phyloP scores from a whole-genome alignment of 2,797 vertebrate genomes.

The Dromococcyx pavoninus region DNA sequence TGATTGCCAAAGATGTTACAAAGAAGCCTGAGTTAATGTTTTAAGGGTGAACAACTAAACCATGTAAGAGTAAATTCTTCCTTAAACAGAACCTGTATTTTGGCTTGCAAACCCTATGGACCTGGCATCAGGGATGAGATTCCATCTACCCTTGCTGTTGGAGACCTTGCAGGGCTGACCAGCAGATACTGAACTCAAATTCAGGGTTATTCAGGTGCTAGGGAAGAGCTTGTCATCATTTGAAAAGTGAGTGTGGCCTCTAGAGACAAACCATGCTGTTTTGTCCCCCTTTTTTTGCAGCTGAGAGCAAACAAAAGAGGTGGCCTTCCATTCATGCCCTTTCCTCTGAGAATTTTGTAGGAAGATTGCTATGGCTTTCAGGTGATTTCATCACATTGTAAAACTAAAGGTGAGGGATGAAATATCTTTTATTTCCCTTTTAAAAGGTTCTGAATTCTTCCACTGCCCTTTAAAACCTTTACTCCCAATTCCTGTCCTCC shows the following conservation, averaged over 20 bases:
- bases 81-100: neutral
- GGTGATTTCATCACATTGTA: rapidly evolving
- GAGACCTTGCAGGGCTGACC: neutral
- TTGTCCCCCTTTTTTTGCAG: neutral
- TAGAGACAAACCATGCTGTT: neutral
- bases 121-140: neutral
- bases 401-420: neutral
- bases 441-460: neutral
- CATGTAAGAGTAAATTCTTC: neutral
- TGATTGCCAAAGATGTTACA: neutral
- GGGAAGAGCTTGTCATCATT: neutral
- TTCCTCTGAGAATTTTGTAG: neutral
- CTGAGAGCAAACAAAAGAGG: neutral
- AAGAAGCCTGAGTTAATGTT: neutral
- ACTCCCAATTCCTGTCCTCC: neutral
- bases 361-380: neutral
- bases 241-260: neutral
- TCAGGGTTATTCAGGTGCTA: neutral
- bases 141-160: neutral
- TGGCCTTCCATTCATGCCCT: neutral
- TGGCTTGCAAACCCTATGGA: neutral
- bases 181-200: neutral
- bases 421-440: neutral
- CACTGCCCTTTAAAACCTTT: neutral
- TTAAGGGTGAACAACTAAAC: neutral